These are phyloP conservation scores for Zosterops pallidus DNA, from an alignment of 2,113 vertebrate species.

Conservation along the genomic window DNA sequence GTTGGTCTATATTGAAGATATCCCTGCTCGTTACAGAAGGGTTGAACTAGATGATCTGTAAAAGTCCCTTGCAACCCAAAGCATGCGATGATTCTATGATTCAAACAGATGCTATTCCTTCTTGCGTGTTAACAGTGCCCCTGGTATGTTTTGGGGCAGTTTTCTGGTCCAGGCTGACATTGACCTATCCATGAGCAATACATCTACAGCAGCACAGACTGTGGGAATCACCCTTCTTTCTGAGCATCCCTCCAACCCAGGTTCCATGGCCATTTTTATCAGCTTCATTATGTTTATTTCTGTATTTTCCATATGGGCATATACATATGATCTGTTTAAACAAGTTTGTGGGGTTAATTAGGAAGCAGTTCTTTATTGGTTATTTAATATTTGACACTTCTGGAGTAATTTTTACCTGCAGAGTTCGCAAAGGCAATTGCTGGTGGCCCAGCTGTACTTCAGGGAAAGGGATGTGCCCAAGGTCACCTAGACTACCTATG, in stretches of 20 bases:
- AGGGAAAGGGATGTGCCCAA: not conserved
- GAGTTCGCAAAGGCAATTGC: not conserved
- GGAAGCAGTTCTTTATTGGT: not conserved
- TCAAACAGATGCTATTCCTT: not conserved
- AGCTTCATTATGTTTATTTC: not conserved
- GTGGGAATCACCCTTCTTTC: no score
- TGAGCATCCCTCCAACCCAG: not conserved
- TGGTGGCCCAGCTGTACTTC: not conserved
- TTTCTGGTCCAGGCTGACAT: not conserved
- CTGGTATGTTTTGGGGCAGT: not conserved
- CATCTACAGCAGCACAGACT: not conserved
- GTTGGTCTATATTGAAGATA: not conserved
- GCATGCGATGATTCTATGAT: not conserved
- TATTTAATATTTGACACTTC: not conserved
- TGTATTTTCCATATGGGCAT: not conserved
- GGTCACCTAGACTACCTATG: not conserved
- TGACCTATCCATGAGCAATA: not conserved
- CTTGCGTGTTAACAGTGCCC: not conserved
- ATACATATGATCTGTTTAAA: not conserved
- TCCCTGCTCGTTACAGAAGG: not conserved
- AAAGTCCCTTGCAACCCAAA: not conserved
- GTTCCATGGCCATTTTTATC: not conserved
- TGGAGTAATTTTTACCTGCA: not conserved
- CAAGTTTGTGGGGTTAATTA: not conserved
- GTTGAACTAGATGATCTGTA: not conserved